Conservation (phyloP, 2,797 vertebrate genomes). For the Sebastiscus albofasciatus region DNA sequence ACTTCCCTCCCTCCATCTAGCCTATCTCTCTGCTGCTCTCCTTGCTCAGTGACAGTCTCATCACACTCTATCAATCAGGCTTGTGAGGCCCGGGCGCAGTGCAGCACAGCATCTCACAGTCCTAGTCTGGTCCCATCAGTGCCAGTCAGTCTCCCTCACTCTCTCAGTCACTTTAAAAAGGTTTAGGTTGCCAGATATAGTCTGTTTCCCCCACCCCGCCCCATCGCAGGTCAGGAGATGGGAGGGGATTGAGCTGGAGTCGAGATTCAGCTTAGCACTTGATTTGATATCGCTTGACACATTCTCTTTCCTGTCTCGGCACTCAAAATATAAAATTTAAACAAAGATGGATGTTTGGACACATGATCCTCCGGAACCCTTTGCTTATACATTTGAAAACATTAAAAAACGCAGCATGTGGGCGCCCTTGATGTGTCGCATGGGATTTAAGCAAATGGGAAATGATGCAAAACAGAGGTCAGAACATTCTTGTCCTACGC, state of each 20-base stretch:
- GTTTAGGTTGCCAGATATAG: constrained; percentile 79
- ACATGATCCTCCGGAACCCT: not conserved
- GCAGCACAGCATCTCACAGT: constrained; percentile 60
- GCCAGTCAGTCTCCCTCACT: constrained; percentile 74
- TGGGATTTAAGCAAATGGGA: constrained; percentile 8
- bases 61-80: constrained; percentile 84
- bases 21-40: constrained; percentile 67
- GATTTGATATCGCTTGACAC: constrained; percentile 65
- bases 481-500: constrained; percentile 7
- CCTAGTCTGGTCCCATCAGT: constrained; percentile 77
- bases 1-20: constrained; percentile 59
- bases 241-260: constrained; percentile 44
- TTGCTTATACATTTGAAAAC: not conserved
- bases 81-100: constrained; percentile 65
- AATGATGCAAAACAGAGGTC: constrained; percentile 45
- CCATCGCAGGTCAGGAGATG: constrained; percentile 59
- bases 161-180: constrained; percentile 77
- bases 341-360: constrained; percentile 21
- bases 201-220: constrained; percentile 25
- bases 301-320: constrained; percentile 21
- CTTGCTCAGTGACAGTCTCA: constrained; percentile 82
- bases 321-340: constrained; percentile 24
- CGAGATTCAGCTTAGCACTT: constrained; percentile 45
- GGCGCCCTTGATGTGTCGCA: not conserved
- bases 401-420: not conserved